These are phyloP conservation scores for Labia minor DNA, from an alignment of 2,888 invertebrate species.

Conservation along the genomic window DNA sequence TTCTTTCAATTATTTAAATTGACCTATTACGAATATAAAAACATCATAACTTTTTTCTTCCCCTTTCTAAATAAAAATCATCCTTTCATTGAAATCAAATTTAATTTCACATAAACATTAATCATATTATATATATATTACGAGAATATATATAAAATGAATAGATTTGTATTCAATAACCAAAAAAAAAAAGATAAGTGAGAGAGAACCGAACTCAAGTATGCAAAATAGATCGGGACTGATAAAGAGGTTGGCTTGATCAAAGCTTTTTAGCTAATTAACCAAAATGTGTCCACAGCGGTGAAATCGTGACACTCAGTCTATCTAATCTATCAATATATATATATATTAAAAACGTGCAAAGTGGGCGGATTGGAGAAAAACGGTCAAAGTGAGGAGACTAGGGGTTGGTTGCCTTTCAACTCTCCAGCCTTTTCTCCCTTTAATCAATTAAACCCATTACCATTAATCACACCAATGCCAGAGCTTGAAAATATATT, in stretches of 20 bases:
- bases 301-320: not conserved
- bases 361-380: not conserved
- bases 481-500: not conserved
- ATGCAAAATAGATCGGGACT: not conserved
- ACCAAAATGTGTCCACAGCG: not conserved
- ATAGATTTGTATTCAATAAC: not conserved
- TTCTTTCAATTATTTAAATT: too few species aligned
- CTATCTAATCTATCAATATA: not conserved
- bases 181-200: not conserved
- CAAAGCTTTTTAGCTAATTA: constrained; percentile 6
- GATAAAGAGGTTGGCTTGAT: not conserved
- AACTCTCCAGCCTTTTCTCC: not conserved
- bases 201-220: not conserved
- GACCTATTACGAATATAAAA: too few species aligned
- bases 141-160: not conserved
- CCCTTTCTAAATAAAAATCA: too few species aligned
- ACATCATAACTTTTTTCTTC: too few species aligned
- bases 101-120: not conserved
- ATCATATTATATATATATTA: not conserved
- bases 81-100: not conserved
- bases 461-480: constrained; percentile 13
- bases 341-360: not conserved
- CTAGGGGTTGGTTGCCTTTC: not conserved
- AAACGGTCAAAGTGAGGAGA: not conserved
- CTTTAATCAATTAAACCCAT: constrained; percentile 13